phyloP scores from a whole-genome alignment of 2,797 vertebrate species.

The Phalloptychus januarius region DNA sequence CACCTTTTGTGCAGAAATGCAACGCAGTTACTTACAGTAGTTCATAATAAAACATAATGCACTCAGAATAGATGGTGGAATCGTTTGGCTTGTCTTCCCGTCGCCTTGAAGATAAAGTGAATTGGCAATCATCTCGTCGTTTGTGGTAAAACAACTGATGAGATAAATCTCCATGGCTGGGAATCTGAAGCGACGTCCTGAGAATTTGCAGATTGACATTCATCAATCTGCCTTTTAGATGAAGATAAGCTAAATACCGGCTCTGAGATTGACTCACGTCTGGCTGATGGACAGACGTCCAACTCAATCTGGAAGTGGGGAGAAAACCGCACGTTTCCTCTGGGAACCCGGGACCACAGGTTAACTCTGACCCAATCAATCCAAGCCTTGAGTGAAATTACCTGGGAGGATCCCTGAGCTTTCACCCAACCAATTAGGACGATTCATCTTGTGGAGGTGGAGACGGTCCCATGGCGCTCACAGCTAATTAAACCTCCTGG shows the following conservation, averaged over 20 bases:
- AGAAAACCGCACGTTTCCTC: constrained; percentile 11
- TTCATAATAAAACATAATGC: neutral
- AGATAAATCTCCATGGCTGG: neutral
- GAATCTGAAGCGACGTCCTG: neutral
- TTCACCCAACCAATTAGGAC: constrained; percentile 74
- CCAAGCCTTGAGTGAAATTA: constrained; percentile 55
- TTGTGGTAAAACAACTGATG: neutral
- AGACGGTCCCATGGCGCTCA: constrained; percentile 39
- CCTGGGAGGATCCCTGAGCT: constrained; percentile 55
- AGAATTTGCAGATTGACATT: neutral
- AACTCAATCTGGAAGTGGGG: constrained; percentile 38
- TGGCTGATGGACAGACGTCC: constrained; percentile 28
- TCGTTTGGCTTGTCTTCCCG: neutral
- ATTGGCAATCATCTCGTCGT: neutral
- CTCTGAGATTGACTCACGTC: constrained; percentile 7
- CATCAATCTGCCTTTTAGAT: neutral
- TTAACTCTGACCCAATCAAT: constrained; percentile 68
- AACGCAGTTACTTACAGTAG: neutral
- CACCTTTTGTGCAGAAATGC: neutral
- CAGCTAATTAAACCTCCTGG: constrained; percentile 62
- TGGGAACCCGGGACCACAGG: constrained; percentile 44
- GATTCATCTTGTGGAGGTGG: constrained; percentile 50
- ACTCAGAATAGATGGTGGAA: neutral
- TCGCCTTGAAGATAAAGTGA: neutral
- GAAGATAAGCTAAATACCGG: constrained; percentile 18